A percentile compares a stretch with the other conserved stretches of the same genome.
phyloP scores from a whole-genome alignment of 2,113 vertebrate species.

The Brachirus orientalis region DNA sequence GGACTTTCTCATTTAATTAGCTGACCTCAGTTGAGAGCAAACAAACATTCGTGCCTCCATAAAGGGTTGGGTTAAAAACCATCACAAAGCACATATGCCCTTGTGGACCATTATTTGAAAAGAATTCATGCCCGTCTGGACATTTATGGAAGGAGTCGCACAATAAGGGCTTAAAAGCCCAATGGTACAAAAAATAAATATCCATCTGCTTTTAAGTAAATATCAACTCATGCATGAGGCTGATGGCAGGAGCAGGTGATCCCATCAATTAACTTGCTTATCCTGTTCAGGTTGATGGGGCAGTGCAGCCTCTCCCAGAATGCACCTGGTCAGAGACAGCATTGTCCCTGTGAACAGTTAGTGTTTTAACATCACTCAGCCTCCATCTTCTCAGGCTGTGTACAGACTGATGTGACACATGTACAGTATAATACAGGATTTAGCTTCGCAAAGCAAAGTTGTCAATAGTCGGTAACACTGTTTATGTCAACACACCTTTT shows the following conservation, averaged over 20 bases:
- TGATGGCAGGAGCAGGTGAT: constrained; percentile 8
- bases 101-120: background rate
- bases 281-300: background rate
- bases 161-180: constrained; percentile 9
- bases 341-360: too few species aligned
- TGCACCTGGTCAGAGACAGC: background rate
- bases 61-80: constrained; percentile 18
- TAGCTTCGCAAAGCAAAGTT: too few species aligned
- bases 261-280: background rate
- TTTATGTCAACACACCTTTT: background rate
- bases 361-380: too few species aligned
- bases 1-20: background rate
- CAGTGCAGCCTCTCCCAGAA: background rate
- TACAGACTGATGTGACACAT: background rate
- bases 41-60: constrained; percentile 18
- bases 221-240: constrained; percentile 42
- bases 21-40: background rate
- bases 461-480: background rate
- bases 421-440: too few species aligned
- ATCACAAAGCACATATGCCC: constrained; percentile 30
- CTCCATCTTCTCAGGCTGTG: too few species aligned
- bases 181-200: constrained; percentile 14
- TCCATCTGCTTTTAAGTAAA: constrained; percentile 29
- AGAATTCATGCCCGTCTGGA: background rate
- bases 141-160: background rate